Conservation (phyloP, 2,113 vertebrate genomes). For the Pygoscelis antarcticus region DNA sequence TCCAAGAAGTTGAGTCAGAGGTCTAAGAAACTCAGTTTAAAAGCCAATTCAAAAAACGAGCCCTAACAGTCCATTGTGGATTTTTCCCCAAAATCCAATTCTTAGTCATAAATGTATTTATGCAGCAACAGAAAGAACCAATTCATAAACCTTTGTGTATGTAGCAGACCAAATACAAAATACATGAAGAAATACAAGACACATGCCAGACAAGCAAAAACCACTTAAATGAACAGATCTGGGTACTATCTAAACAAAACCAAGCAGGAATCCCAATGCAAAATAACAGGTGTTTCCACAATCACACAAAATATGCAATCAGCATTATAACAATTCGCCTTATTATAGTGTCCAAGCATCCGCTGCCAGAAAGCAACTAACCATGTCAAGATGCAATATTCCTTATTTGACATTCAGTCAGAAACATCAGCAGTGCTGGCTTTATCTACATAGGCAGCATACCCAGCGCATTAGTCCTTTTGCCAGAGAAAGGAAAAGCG, state of each 20-base stretch:
- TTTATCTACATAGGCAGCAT: neutral
- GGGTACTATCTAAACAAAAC: constrained; percentile 53
- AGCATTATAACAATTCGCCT: constrained; percentile 72
- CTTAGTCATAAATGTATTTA: neutral
- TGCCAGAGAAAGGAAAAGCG: constrained; percentile 7
- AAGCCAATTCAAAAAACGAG: neutral
- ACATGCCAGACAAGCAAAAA: constrained; percentile 77
- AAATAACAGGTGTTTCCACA: constrained; percentile 74
- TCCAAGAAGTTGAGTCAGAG: neutral
- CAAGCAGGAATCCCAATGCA: constrained; percentile 65
- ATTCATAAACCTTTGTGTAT: constrained; percentile 67
- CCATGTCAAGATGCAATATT: constrained; percentile 73
- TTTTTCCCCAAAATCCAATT: neutral
- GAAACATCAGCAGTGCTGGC: constrained; percentile 22
- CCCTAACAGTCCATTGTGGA: neutral
- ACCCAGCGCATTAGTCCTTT: constrained; percentile 14
- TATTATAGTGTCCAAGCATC: constrained; percentile 80
- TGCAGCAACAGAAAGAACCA: constrained; percentile 83
- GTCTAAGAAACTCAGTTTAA: neutral
- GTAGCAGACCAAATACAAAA: constrained; percentile 51
- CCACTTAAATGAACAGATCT: constrained; percentile 41
- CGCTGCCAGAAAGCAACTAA: constrained; percentile 66
- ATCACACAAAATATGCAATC: constrained; percentile 70
- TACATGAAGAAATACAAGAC: constrained; percentile 47
- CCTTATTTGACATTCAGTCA: constrained; percentile 61